These are phyloP conservation scores for Eilema sororculum DNA, from an alignment of 2,888 invertebrate species.

Conservation along the genomic window DNA sequence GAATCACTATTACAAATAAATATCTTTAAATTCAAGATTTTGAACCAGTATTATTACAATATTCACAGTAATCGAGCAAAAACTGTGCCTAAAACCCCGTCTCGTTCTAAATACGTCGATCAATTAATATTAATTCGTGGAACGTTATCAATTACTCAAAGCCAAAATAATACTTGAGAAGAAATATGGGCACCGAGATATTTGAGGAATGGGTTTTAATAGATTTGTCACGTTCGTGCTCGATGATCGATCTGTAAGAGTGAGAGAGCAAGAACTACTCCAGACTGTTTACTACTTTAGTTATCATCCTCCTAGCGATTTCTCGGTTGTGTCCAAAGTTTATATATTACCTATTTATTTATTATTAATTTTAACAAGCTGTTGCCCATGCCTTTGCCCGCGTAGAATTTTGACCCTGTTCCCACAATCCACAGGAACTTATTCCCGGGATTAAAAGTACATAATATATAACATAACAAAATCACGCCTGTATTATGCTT, in stretches of 20 bases:
- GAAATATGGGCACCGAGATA: not conserved
- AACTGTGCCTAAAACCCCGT: not conserved
- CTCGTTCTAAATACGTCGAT: not conserved
- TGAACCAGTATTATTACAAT: not conserved
- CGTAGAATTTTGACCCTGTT: too few species aligned
- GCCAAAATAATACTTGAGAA: not conserved
- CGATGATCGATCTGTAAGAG: not conserved
- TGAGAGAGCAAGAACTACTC: not conserved
- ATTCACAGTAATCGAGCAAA: not conserved
- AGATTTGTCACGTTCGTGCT: not conserved
- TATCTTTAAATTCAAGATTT: not conserved
- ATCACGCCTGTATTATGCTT: too few species aligned
- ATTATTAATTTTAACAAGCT: too few species aligned
- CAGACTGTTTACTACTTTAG: not conserved
- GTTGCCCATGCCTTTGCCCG: too few species aligned
- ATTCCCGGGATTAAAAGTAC: too few species aligned
- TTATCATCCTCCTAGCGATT: too few species aligned
- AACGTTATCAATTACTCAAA: not conserved
- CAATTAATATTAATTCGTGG: not conserved
- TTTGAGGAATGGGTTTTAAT: not conserved
- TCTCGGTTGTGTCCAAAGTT: too few species aligned
- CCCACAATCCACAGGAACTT: too few species aligned
- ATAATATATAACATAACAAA: too few species aligned
- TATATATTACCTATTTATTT: too few species aligned
- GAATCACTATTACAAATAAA: not conserved